Evolutionary conservation across 2,888 invertebrate genomes (phyloP), one percentile per base, ranked within the genome.

Genomic region (Dyspetes luteomarginatus): DNA sequence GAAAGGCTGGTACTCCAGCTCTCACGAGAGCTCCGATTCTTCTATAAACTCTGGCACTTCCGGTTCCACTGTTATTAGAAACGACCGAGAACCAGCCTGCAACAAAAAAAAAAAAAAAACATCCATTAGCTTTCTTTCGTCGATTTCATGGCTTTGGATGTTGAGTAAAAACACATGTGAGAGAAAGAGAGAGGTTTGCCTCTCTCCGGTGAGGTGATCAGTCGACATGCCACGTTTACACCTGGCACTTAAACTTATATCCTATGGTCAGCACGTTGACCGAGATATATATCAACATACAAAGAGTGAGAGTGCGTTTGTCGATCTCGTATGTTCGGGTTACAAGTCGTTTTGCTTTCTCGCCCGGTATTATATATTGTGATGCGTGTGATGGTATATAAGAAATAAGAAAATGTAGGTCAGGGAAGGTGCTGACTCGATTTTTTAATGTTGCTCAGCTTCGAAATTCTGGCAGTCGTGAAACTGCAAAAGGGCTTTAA

Each of bases 31-130:
- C 91, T 2, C 91, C 90, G 17, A 91, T 89, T 87, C 90, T 87
- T 78, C 91, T 86, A 83, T 91, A 91, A 55, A 91, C 90, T 60
- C 91, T 86, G 62, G 91, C 91, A 83, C 87, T 91, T 88, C 90
- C 91, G 83, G 91, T 89, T 60, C 90, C 90, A 74, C 88, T 90
- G 84, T 88, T 90, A 82, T 83, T 89, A 58, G 91, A 88, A 26
- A 91, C 91, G 43, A 91, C 91, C 22, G 91, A 91, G 85, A 91
- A 91, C 91, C 91, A 91, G 58, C 91, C 91, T 91, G 87, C 9
- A 88, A 89, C 73, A 84, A 19, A 69, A 62, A 43, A 45, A 26
- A 22, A 48, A 5, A 36, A 48, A 52, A 50, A 41, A 43, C 36
- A 52, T 12, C 17, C 4, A 62, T 64, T 41, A 64, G 48, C 15